Percentiles rank a stretch among this genome's conserved stretches.
Evolutionary conservation across 2,113 vertebrate genomes (phyloP).

Genomic region (Scomber japonicus): DNA sequence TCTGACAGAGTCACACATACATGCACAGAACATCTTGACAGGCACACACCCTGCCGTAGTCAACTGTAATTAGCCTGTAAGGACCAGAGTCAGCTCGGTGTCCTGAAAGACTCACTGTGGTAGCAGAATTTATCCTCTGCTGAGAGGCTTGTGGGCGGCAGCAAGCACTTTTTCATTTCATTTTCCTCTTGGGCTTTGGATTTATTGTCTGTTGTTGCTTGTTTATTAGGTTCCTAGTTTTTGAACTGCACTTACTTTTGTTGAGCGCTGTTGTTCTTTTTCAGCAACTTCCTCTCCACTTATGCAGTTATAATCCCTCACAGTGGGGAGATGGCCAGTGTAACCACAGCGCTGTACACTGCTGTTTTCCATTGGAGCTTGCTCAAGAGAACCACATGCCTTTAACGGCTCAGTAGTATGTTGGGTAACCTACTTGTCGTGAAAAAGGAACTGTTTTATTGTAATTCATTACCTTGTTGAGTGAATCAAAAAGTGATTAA

Average conservation of each 20-base stretch:
- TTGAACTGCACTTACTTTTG: slow-evolving; percentile 64
- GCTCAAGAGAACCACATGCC: slow-evolving; percentile 13
- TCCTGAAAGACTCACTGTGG: slow-evolving; percentile 39
- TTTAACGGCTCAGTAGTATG: neutral
- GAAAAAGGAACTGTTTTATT: neutral
- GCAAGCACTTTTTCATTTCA: slow-evolving; percentile 71
- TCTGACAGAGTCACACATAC: slow-evolving; percentile 6
- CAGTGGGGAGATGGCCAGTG: slow-evolving; percentile 21
- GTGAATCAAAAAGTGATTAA: neutral
- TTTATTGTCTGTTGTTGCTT: slow-evolving; percentile 66
- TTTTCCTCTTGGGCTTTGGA: slow-evolving; percentile 63
- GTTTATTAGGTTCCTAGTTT: slow-evolving; percentile 68
- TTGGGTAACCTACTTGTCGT: slow-evolving; percentile 2
- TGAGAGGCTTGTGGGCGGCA: slow-evolving; percentile 54
- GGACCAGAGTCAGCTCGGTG: slow-evolving; percentile 60
- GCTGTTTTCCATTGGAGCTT: slow-evolving; percentile 2
- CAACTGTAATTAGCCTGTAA: slow-evolving; percentile 63
- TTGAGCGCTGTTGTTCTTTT: slow-evolving; percentile 45
- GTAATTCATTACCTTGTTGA: slow-evolving; percentile 3
- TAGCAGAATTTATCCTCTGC: slow-evolving; percentile 55
- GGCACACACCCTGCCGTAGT: slow-evolving; percentile 21
- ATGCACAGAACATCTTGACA: slow-evolving; percentile 10
- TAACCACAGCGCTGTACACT: neutral
- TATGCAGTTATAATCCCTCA: slow-evolving; percentile 36
- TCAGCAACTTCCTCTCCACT: slow-evolving; percentile 47